Evolutionary conservation across 2,888 invertebrate species (phyloP).

Genomic region (Hirudinaria manillensis): DNA sequence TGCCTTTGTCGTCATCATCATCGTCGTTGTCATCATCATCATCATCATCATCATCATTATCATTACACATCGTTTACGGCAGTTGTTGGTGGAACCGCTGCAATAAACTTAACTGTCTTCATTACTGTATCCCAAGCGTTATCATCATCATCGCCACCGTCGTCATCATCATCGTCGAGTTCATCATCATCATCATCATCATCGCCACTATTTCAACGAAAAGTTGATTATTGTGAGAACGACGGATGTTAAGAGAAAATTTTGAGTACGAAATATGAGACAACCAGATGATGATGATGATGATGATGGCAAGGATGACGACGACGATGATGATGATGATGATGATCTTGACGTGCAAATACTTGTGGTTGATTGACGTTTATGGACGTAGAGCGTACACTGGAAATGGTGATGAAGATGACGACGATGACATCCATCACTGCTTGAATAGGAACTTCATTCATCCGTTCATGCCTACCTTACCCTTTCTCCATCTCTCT

Average conservation of each 20-base stretch:
- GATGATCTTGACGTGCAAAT: no score
- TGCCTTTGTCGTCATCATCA: background rate
- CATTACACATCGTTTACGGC: background rate
- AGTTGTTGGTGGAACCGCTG: background rate
- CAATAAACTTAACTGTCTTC: slow-evolving; percentile 15
- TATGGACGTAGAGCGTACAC: no score
- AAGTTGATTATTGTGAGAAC: background rate
- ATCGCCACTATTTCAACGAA: background rate
- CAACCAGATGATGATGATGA: background rate
- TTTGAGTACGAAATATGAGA: no score
- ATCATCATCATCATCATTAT: slow-evolving; percentile 2
- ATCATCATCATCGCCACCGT: slow-evolving; percentile 13
- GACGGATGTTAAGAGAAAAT: background rate
- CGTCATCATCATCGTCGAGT: slow-evolving; percentile 5
- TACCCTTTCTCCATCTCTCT: no score
- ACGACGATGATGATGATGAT: background rate
- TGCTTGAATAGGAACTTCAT: no score
- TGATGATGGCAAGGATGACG: background rate
- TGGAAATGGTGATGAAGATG: slow-evolving; percentile 3
- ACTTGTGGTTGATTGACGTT: no score
- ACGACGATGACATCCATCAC: background rate
- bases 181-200: slow-evolving; percentile 12
- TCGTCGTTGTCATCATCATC: slow-evolving; percentile 16
- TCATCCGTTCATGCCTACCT: no score
- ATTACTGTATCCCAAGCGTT: background rate